A percentile compares a stretch with the other conserved stretches of the same genome.
phyloP scores from a whole-genome alignment of 1,140 invertebrate species.

The Drosophila suzukii region DNA sequence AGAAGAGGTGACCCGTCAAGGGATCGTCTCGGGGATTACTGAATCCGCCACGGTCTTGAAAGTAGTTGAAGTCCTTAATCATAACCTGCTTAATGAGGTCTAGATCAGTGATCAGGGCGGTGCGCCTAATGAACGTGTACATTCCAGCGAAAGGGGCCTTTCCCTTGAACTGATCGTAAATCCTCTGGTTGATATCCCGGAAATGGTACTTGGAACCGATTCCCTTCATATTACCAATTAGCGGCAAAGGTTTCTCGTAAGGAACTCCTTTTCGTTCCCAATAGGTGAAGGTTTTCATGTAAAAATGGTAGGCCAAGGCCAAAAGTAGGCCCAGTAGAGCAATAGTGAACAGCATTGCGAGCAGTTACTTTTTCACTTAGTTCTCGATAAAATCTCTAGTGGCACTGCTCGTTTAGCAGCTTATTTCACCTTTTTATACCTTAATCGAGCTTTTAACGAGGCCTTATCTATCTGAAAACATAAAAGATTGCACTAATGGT shows the following conservation, averaged over 20 bases:
- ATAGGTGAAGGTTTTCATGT: slow-evolving; percentile 60
- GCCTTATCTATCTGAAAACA: background rate
- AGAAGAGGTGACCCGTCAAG: slow-evolving; percentile 85
- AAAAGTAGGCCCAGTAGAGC: slow-evolving; percentile 37
- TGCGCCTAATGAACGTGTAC: slow-evolving; percentile 48
- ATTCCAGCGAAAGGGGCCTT: slow-evolving; percentile 58
- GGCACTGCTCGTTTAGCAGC: slow-evolving; percentile 9
- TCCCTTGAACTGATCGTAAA: slow-evolving; percentile 76
- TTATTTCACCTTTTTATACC: slow-evolving; percentile 8
- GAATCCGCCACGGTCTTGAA: slow-evolving; percentile 84
- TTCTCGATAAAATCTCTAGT: background rate
- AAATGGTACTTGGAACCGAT: slow-evolving; percentile 46
- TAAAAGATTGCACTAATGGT: background rate
- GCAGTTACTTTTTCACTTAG: background rate
- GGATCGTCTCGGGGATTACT: slow-evolving; percentile 85
- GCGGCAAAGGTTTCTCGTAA: slow-evolving; percentile 63
- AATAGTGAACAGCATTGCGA: slow-evolving; percentile 34
- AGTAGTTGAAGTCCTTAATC: slow-evolving; percentile 79
- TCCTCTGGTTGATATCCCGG: slow-evolving; percentile 51
- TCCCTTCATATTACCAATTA: slow-evolving; percentile 76
- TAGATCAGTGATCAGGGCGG: slow-evolving; percentile 58
- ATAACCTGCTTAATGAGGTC: slow-evolving; percentile 75
- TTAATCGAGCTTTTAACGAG: background rate
- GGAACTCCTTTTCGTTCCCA: slow-evolving; percentile 84
- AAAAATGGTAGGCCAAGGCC: slow-evolving; percentile 33